Evolutionary conservation across 2,113 vertebrate genomes (phyloP).

Genomic region (Platycercus adscitus): DNA sequence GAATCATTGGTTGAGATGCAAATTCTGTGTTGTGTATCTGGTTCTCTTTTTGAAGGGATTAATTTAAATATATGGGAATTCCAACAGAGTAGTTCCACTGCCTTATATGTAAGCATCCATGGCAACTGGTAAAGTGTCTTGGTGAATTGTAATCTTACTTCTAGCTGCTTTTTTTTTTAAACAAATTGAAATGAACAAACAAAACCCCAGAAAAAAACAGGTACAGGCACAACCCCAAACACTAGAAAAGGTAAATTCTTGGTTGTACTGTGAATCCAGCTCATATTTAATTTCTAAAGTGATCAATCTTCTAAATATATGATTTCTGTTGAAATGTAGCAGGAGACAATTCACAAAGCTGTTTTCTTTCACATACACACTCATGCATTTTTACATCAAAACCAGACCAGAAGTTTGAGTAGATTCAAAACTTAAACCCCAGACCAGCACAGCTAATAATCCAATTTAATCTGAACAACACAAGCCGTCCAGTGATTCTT

Average conservation of each 20-base stretch:
- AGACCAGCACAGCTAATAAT: background rate
- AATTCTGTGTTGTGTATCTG: background rate
- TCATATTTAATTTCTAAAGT: background rate
- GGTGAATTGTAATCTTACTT: background rate
- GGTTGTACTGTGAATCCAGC: background rate
- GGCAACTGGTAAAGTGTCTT: background rate
- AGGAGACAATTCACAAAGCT: background rate
- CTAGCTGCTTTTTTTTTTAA: background rate
- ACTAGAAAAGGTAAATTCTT: background rate
- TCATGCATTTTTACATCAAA: background rate
- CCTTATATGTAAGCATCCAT: background rate
- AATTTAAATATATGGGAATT: background rate
- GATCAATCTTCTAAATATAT: background rate
- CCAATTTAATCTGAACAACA: background rate
- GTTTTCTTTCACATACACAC: background rate
- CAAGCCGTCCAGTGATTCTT: background rate
- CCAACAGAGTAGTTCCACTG: background rate
- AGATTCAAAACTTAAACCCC: background rate
- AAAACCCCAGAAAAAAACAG: background rate
- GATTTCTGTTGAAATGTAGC: background rate
- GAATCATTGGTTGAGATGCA: background rate
- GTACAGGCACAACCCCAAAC: background rate
- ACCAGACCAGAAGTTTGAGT: background rate
- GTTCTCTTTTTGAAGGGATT: background rate
- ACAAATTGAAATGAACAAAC: background rate